Conservation (phyloP, 1,140 invertebrate species). For the Drosophila nigromelanica region DNA sequence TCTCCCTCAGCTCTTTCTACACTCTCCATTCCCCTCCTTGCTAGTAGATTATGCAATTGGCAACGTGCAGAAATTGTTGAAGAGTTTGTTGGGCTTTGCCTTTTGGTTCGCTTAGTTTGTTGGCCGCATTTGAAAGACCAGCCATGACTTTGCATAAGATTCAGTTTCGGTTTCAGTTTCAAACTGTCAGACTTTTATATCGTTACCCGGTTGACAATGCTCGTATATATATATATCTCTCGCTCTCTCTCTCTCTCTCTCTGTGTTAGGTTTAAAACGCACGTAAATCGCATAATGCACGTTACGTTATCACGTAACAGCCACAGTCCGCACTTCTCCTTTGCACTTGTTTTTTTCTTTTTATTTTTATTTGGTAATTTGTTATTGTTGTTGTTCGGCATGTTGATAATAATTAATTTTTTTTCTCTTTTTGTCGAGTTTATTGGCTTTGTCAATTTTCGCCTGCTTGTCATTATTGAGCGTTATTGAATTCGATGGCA, state of each 20-base stretch:
- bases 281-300: conserved; percentile 75
- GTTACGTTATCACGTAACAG: conserved; percentile 66
- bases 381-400: conserved; percentile 14
- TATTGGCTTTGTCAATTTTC: conserved; percentile 75
- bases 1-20: conserved; percentile 23
- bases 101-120: conserved; percentile 50
- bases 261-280: conserved; percentile 42
- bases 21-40: background rate
- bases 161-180: conserved; percentile 43
- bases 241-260: conserved; percentile 34
- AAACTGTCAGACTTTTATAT: conserved; percentile 7
- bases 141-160: conserved; percentile 80
- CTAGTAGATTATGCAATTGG: conserved; percentile 70
- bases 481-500: conserved; percentile 36
- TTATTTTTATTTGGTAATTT: conserved; percentile 28
- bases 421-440: conserved; percentile 13
- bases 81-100: conserved; percentile 44
- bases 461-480: conserved; percentile 46
- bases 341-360: conserved; percentile 19
- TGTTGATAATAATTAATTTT: conserved; percentile 34
- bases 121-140: conserved; percentile 55
- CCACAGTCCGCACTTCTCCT: conserved; percentile 1
- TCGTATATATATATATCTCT: no score
- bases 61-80: conserved; percentile 77
- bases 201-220: conserved; percentile 55